Percentiles rank a stretch among this genome's conserved stretches.
Evolutionary conservation across 2,113 vertebrate genomes (phyloP).

Genomic region (Gopherus flavomarginatus): DNA sequence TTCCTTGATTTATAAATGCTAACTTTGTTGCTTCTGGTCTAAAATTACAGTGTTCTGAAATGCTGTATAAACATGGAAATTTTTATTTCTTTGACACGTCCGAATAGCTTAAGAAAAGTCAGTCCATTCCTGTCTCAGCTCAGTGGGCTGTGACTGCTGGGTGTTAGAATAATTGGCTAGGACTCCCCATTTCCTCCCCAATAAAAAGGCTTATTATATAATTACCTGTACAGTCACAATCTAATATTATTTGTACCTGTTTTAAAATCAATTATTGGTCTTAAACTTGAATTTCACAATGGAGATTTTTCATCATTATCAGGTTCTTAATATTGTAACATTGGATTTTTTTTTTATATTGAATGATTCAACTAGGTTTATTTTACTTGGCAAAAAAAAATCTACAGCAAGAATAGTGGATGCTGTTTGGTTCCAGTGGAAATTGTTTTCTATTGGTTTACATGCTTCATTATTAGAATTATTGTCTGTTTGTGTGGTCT

Average conservation of each 20-base stretch:
- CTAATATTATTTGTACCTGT: not conserved
- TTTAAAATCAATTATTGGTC: not conserved
- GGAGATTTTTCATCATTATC: not conserved
- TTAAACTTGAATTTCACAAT: not conserved
- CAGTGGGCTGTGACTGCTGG: too few relatives aligned
- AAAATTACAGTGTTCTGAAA: not conserved
- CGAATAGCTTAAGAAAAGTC: too few relatives aligned
- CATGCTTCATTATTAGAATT: constrained; percentile 1
- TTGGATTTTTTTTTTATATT: not conserved
- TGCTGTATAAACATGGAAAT: not conserved
- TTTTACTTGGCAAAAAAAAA: constrained; percentile 16
- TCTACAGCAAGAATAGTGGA: not conserved
- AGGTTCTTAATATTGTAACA: not conserved
- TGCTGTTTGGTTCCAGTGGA: not conserved
- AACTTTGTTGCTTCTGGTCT: not conserved
- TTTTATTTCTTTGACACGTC: not conserved
- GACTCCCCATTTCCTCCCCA: not conserved
- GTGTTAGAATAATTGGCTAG: not conserved
- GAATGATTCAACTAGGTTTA: not conserved
- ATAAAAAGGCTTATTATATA: not conserved
- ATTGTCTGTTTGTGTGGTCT: constrained; percentile 41
- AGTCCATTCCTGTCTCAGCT: not conserved
- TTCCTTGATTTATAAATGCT: not conserved
- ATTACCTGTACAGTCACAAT: not conserved
- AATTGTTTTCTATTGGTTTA: constrained; percentile 5